Base-by-base conservation (phyloP, 1,140 invertebrate species). In the Drosophila lini region DNA sequence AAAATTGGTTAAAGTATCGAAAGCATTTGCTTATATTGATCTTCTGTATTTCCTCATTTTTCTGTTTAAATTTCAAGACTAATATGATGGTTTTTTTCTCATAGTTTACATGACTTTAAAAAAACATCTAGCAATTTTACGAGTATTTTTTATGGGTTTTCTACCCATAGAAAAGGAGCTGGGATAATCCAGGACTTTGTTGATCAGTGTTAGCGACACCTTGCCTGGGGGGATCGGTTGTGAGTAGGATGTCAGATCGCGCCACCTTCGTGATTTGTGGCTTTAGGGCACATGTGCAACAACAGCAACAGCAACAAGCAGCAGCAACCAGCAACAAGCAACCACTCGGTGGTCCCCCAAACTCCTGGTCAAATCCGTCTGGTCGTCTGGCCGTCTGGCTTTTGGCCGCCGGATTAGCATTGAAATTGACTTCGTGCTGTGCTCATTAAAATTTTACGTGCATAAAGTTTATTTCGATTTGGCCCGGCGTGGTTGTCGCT, bases 391-490 rank as follows among this genome's bases (percentile, higher is more conserved):
- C 42, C 42, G 47, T 65, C 57, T 70, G 80, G 63, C 75, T 79
- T 79, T 77, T 88, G 71, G 84, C 84, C 84, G 80, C 68, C 84
- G 84, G 84, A 89, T 89, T 89, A 89, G 84, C 84, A 89, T 89
- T 89, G 84, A 89, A 89, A 89, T 89, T 89, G 84, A 89, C 85
- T 89, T 89, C 84, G 84, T 89, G 84, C 84, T 89, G 84, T 78
- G 84, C 84, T 89, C 84, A 89, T 89, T 89, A 89, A 89, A 89
- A 89, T 89, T 89, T 89, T 89, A 89, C 83, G 83, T 89, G 84
- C 84, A 89, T 89, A 88, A 88, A 88, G 78, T 88, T 83, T 74
- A 88, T 88, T 88, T 88, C 83, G 83, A 89, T 88, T 88, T 89
- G 80, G 28, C 50, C 60, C 67, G 57, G 44, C 67, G 45, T 28